These are phyloP conservation scores for Cyphomyrmex costatus DNA, from an alignment of 1,140 invertebrate genomes.

Conservation along the genomic window DNA sequence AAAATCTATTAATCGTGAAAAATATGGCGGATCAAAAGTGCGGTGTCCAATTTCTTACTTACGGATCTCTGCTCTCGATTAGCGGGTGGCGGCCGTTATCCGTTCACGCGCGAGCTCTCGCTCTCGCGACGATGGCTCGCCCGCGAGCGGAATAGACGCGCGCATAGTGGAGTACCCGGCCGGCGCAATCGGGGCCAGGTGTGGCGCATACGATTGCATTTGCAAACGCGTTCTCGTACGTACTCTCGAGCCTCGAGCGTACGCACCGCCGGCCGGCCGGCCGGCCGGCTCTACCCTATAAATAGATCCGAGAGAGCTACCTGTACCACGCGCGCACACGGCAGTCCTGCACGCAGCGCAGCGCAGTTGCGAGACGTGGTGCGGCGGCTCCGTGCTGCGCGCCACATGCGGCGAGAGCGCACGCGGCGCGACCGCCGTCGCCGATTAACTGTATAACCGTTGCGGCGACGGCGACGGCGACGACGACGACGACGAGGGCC, in stretches of 20 bases:
- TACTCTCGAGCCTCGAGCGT: conserved; percentile 48
- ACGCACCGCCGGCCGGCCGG: conserved; percentile 57
- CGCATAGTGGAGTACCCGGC: conserved; percentile 75
- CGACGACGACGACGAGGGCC: conserved; percentile 53
- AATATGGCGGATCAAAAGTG: no score
- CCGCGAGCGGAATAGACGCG: conserved; percentile 80
- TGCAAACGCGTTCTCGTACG: conserved; percentile 47
- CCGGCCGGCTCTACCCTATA: conserved; percentile 78
- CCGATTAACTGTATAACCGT: conserved; percentile 82
- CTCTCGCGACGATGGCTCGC: conserved; percentile 36
- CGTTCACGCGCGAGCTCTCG: conserved; percentile 36
- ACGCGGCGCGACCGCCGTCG: conserved; percentile 54
- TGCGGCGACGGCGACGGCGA: conserved; percentile 46
- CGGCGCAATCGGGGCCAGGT: conserved; percentile 82
- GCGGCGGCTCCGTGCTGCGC: conserved; percentile 63
- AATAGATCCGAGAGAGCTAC: conserved; percentile 84
- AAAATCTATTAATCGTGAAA: no score
- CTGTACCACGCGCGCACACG: conserved; percentile 74
- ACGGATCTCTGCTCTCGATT: neutral
- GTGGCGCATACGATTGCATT: conserved; percentile 77
- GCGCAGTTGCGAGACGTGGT: conserved; percentile 53
- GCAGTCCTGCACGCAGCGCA: conserved; percentile 39
- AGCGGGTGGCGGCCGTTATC: neutral
- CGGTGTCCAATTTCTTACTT: no score
- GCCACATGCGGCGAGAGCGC: conserved; percentile 69